A percentile compares a stretch with the other conserved stretches of the same genome.
These are phyloP conservation scores for Balaenoptera acutorostrata DNA, from an alignment of 2,113 vertebrate genomes.

Conservation along the genomic window DNA sequence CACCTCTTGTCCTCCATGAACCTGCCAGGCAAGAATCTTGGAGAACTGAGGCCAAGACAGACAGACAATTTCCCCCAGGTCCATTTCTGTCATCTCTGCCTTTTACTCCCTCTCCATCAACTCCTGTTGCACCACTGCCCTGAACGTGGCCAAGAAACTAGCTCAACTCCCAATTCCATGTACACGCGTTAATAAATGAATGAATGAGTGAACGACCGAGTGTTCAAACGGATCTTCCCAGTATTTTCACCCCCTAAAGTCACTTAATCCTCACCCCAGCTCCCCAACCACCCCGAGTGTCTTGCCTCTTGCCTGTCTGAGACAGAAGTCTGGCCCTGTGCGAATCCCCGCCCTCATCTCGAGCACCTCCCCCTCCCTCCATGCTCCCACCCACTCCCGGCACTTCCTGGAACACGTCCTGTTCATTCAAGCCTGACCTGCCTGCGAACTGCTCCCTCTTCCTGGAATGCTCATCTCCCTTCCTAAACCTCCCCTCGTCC, in stretches of 20 bases:
- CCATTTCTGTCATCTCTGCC: too few species aligned
- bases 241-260: neutral
- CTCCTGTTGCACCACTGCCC: neutral
- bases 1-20: neutral
- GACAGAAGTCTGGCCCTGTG: neutral
- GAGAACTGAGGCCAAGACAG: neutral
- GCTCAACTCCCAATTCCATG: too few species aligned
- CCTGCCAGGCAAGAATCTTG: neutral
- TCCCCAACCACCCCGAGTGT: fast-evolving
- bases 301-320: neutral
- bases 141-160: neutral
- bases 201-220: neutral
- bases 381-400: neutral
- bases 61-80: neutral
- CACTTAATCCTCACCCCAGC: neutral
- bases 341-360: neutral
- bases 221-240: too few species aligned
- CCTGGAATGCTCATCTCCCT: neutral
- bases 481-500: neutral
- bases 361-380: neutral
- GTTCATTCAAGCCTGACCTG: neutral
- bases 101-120: neutral
- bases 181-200: neutral
- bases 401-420: neutral
- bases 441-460: neutral